A percentile compares a stretch with the other conserved stretches of the same genome.
phyloP scores from a whole-genome alignment of 2,888 invertebrate genomes.

The Ectropis crepuscularia region DNA sequence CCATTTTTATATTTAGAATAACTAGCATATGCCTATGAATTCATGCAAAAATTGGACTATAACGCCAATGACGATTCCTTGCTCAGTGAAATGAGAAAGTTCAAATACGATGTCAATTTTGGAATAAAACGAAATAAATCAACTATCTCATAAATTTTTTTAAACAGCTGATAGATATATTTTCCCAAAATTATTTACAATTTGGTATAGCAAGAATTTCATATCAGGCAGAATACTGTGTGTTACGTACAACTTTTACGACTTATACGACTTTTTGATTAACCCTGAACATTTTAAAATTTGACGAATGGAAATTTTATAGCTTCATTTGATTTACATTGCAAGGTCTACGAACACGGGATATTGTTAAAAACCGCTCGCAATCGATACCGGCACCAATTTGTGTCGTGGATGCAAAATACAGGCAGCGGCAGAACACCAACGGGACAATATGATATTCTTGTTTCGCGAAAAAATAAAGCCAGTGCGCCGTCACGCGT shows the following conservation, averaged over 20 bases:
- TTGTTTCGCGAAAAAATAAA: conserved; percentile 73
- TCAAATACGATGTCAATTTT: too few species aligned
- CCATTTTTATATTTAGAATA: conserved; percentile 6
- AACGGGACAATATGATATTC: conserved; percentile 62
- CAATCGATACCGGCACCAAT: conserved; percentile 29
- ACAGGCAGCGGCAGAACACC: conserved; percentile 45
- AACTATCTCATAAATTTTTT: too few species aligned
- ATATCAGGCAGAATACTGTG: too few species aligned
- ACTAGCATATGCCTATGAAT: too few species aligned
- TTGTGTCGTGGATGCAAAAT: conserved; percentile 46
- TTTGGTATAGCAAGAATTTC: too few species aligned
- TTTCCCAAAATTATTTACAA: too few species aligned
- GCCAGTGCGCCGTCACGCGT: conserved; percentile 76
- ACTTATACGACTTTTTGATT: too few species aligned
- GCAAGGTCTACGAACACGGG: not conserved
- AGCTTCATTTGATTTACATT: not conserved
- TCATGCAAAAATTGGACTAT: not conserved
- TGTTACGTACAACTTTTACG: too few species aligned
- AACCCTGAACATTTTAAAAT: not conserved
- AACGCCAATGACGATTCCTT: conserved; percentile 1
- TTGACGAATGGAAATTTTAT: not conserved
- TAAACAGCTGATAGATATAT: too few species aligned
- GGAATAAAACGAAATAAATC: too few species aligned
- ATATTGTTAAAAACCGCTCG: conserved; percentile 9
- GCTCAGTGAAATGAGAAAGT: too few species aligned